Evolutionary conservation across 2,113 vertebrate species (phyloP).

Genomic region (Tenrec ecaudatus): DNA sequence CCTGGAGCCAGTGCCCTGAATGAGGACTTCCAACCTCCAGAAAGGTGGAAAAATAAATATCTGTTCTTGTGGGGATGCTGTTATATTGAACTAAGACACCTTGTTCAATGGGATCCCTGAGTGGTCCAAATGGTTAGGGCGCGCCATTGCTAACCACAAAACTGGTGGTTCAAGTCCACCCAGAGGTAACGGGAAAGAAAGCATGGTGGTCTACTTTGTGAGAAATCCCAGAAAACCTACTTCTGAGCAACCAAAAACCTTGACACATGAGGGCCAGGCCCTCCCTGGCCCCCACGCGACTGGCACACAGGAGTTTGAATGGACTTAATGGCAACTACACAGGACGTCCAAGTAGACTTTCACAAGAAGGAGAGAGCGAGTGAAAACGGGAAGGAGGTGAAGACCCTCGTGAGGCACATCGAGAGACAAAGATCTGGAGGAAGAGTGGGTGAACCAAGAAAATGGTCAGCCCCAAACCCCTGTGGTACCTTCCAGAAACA

Average conservation of each 20-base stretch:
- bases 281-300: not conserved
- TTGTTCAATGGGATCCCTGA: not conserved
- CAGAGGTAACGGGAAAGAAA: not conserved
- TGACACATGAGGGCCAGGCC: not conserved
- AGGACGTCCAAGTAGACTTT: not conserved
- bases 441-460: not conserved
- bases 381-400: not conserved
- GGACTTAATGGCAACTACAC: not conserved
- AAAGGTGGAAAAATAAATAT: not conserved
- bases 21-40: not conserved
- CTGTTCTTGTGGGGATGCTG: not conserved
- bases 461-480: not conserved
- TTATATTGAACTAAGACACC: not conserved
- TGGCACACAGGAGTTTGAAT: not conserved
- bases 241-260: too few species aligned
- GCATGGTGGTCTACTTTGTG: not conserved
- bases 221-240: not conserved
- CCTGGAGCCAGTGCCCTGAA: not conserved
- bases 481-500: not conserved
- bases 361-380: not conserved
- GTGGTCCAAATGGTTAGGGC: not conserved
- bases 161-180: not conserved
- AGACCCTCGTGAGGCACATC: rapidly evolving
- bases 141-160: not conserved
- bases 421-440: not conserved